Percentiles rank a stretch among this genome's conserved stretches.
Evolutionary conservation across 1,140 invertebrate genomes (phyloP).

Genomic region (Odontomachus brunneus): DNA sequence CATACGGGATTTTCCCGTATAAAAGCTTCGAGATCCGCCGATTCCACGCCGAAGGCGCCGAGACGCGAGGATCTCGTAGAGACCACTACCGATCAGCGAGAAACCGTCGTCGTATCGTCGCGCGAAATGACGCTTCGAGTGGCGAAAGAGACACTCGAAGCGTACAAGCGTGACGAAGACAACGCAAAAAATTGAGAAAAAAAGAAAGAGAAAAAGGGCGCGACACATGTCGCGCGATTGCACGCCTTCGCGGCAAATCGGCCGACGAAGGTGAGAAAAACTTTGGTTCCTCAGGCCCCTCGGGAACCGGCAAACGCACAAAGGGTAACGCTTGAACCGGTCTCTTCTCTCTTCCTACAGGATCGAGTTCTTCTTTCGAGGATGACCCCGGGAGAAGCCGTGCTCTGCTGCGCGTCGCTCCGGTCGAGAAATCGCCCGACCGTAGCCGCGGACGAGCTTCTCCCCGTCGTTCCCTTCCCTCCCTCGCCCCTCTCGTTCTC

Average conservation of each 20-base stretch:
- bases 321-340: constrained; percentile 68
- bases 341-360: constrained; percentile 66
- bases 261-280: constrained; percentile 58
- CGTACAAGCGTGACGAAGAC: too few relatives aligned
- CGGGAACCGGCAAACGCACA: constrained; percentile 64
- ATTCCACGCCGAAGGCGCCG: neutral
- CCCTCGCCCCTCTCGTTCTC: constrained; percentile 23
- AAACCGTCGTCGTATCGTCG: too few relatives aligned
- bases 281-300: neutral
- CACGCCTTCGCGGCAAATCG: constrained; percentile 45
- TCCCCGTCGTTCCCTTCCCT: neutral
- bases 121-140: too few relatives aligned
- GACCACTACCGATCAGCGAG: too few relatives aligned
- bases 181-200: too few relatives aligned
- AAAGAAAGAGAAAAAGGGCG: neutral
- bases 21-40: neutral
- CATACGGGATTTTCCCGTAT: neutral
- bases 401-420: neutral
- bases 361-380: neutral
- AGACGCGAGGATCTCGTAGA: too few relatives aligned
- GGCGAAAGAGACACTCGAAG: neutral
- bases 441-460: constrained; percentile 63
- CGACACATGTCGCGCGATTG: constrained; percentile 20
- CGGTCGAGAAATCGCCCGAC: constrained; percentile 83
- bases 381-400: neutral